Conservation (phyloP, 2,888 invertebrate species). For the Philonicus albiceps region DNA sequence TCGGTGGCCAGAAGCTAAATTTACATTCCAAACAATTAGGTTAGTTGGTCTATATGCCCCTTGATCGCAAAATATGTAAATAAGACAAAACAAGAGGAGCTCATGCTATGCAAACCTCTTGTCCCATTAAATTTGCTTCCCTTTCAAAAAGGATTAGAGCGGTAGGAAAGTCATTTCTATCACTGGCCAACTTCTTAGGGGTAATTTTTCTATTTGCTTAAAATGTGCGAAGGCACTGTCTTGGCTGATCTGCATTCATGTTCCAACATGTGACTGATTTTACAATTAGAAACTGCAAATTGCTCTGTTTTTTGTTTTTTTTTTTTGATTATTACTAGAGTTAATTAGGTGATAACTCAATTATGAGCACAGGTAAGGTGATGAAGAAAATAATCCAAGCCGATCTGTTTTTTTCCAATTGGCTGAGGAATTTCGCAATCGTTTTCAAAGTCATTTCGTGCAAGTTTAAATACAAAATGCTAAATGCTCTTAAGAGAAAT, state of each 20-base stretch:
- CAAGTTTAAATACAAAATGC: background rate
- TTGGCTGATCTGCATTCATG: background rate
- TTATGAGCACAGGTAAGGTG: background rate
- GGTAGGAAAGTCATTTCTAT: background rate
- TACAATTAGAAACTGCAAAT: constrained; percentile 11
- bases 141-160: background rate
- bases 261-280: background rate
- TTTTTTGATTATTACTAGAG: background rate
- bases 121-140: background rate
- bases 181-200: background rate
- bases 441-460: background rate
- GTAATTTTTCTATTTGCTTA: background rate
- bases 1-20: constrained; percentile 20
- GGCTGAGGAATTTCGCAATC: background rate
- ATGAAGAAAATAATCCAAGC: background rate
- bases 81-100: background rate
- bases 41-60: constrained; percentile 7
- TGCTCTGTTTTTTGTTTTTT: background rate
- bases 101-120: background rate
- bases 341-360: constrained; percentile 11
- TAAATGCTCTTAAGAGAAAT: background rate
- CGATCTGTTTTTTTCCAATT: background rate
- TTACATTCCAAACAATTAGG: constrained; percentile 35
- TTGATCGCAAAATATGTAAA: background rate
- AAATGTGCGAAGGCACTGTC: background rate